Evolutionary conservation across 1,140 invertebrate genomes (phyloP).

Genomic region (Ceratosolen fusciceps): DNA sequence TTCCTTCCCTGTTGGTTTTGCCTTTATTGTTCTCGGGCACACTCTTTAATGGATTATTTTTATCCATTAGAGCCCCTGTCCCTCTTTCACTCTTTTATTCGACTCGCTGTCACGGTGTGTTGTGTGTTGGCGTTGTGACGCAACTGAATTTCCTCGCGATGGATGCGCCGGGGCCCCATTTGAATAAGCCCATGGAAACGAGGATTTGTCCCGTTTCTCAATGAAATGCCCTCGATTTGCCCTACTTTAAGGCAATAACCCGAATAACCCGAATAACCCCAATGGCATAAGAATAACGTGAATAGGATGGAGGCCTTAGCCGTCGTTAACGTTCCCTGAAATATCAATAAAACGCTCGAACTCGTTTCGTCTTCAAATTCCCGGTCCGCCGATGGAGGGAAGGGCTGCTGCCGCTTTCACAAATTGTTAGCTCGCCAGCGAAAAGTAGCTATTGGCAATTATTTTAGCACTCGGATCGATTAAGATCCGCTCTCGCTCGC

Average conservation of each 20-base stretch:
- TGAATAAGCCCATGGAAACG: too few species aligned
- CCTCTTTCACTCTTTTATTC: too few species aligned
- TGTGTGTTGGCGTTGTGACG: too few species aligned
- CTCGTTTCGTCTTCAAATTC: background rate
- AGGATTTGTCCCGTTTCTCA: too few species aligned
- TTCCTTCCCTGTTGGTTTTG: background rate
- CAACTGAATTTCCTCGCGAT: too few species aligned
- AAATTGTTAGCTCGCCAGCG: background rate
- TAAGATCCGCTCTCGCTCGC: background rate
- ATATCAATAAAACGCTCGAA: background rate
- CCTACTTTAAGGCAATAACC: too few species aligned
- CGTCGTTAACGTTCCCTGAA: background rate
- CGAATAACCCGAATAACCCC: too few species aligned
- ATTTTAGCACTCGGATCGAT: background rate
- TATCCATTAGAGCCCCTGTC: background rate
- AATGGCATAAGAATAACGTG: too few species aligned
- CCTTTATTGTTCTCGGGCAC: background rate
- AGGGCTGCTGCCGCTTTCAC: background rate
- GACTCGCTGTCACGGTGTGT: too few species aligned
- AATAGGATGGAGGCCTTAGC: background rate
- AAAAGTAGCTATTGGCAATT: too few species aligned
- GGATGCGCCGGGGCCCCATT: too few species aligned
- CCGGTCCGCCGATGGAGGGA: background rate
- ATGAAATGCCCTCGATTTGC: too few species aligned
- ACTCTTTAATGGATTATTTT: slow-evolving; percentile 20